These are phyloP conservation scores for Anaspis maculata DNA, from an alignment of 2,888 invertebrate genomes.

Conservation along the genomic window DNA sequence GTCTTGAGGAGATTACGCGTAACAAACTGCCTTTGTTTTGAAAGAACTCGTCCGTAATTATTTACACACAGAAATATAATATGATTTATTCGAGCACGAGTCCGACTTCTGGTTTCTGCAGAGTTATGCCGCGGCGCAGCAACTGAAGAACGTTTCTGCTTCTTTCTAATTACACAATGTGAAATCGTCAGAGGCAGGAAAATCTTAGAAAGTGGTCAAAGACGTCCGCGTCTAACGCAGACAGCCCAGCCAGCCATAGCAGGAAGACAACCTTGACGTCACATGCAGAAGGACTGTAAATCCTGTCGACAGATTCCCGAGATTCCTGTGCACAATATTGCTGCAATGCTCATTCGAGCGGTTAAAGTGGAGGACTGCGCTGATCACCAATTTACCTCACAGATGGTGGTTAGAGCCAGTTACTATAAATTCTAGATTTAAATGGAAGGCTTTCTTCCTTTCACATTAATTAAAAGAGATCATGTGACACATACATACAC, in stretches of 20 bases:
- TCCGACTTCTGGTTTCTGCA: no score
- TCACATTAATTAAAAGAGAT: conserved; percentile 16
- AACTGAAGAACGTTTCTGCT: not conserved
- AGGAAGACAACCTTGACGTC: conserved; percentile 17
- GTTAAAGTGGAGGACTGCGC: conserved; percentile 28
- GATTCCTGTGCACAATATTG: conserved; percentile 35
- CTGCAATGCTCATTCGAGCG: conserved; percentile 29
- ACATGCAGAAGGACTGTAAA: conserved; percentile 30
- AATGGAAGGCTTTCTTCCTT: conserved; percentile 27
- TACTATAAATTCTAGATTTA: conserved; percentile 34
- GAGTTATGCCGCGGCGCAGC: no score
- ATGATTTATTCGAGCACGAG: conserved; percentile 1
- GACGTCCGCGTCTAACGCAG: no score
- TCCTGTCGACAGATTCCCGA: conserved; percentile 37
- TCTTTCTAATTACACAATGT: not conserved
- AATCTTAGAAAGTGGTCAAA: no score
- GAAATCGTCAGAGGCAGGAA: no score
- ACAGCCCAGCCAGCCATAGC: conserved; percentile 1
- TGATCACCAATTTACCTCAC: conserved; percentile 40
- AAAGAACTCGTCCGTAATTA: conserved; percentile 5
- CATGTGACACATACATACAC: no score
- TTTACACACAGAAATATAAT: conserved; percentile 2
- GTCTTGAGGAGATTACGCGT: conserved; percentile 19
- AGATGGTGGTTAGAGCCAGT: conserved; percentile 31
- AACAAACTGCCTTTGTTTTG: conserved; percentile 22